These are phyloP conservation scores for Cataglyphis albicans DNA, from an alignment of 2,888 invertebrate species.

Conservation along the genomic window DNA sequence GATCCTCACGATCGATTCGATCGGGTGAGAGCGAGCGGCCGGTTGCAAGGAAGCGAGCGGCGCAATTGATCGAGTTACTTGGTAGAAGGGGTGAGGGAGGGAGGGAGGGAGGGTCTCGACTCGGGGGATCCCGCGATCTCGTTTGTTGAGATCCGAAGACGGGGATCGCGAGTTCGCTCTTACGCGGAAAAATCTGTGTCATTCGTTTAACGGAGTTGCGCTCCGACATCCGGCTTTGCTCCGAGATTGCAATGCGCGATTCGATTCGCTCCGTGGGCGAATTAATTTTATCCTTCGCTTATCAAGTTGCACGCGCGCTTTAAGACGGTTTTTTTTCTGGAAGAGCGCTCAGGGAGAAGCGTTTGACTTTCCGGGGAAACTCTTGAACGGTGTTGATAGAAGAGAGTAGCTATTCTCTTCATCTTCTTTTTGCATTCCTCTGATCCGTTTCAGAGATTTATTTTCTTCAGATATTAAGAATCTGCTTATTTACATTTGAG, in stretches of 20 bases:
- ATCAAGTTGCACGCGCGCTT: constrained; percentile 55
- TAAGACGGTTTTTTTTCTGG: constrained; percentile 39
- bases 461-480: not conserved
- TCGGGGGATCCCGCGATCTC: constrained; percentile 49
- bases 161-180: constrained; percentile 48
- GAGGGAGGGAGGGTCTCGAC: constrained; percentile 9
- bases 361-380: constrained; percentile 17
- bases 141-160: constrained; percentile 47
- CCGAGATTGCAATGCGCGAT: constrained; percentile 46
- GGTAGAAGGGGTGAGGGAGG: not conserved
- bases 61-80: constrained; percentile 51
- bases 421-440: not conserved
- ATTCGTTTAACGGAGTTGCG: constrained; percentile 55
- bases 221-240: constrained; percentile 39
- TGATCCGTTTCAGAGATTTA: constrained; percentile 1
- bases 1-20: constrained; percentile 36
- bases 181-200: constrained; percentile 56
- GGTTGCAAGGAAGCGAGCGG: constrained; percentile 36
- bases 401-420: constrained; percentile 18
- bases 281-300: constrained; percentile 55
- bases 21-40: constrained; percentile 13
- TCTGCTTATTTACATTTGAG: not conserved
- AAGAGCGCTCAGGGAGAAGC: constrained; percentile 30
- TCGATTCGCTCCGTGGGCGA: constrained; percentile 51
- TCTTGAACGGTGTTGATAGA: constrained; percentile 38